Evolutionary conservation across 2,113 vertebrate genomes (phyloP), one percentile per base, ranked within the genome.

Genomic region (Tinamus guttatus): DNA sequence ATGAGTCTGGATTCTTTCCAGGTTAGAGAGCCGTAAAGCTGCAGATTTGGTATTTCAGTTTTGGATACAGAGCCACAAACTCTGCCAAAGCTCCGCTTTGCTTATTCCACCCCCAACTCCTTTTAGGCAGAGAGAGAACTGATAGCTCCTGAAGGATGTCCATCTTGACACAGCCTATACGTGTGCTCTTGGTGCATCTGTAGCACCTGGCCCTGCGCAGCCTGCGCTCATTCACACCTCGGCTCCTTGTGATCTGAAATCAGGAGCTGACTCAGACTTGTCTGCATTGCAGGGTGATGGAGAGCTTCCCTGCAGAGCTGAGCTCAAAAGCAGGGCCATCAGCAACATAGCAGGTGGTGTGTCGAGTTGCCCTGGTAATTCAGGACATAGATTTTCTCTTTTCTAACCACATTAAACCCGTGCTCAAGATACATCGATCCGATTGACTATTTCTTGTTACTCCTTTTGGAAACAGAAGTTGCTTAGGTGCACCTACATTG

Each of bases 251-350:
- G 60, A n/a, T 75, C 60, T 83, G 76, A 95, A 91, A 75, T 90
- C 82, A 64, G 75, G 36, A 56, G 49, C n/a, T 64, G 54, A 51
- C 76, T 87, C 73, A 52, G 69, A 20, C 75, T 77, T 74, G 24
- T 81, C 38, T 91, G 73, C 51, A 83, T 19, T 0, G 0, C 18
- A 19, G 20, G 73, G 24, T 45, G 25, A 13, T 4, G n/a, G 64
- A 56, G 71, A 15, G 22, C 1, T 0, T 36, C 25, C 5, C 47
- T 67, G 41, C 5, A 21, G 14, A 71, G n/a, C 4, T 0, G 0
- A 88, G 56, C 9, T 82, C 36, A 41, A 67, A 82, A 47, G 38
- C 51, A 24, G 12, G 19, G 24, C 16, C 67, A 59, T 54, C 69
- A 86, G 60, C 82, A 70, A 83, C 60, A 36, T 20, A 78, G 30